Base-by-base conservation (phyloP, 2,888 invertebrate genomes). In the Luffia ferchaultella region DNA sequence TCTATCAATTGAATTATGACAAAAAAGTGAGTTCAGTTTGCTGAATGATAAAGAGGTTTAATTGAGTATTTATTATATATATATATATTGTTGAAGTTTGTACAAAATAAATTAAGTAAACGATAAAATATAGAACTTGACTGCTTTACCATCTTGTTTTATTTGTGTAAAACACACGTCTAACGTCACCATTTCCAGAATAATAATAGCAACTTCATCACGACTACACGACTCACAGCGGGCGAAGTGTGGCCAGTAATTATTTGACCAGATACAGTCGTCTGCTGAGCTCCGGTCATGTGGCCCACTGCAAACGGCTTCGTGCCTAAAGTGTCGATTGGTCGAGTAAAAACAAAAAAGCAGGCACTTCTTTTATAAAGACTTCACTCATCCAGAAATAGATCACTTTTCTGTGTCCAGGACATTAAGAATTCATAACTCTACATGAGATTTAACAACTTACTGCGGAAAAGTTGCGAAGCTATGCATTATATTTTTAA, bases 161-260 rank as follows among this genome's bases (percentile, higher is more conserved):
- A 73, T 74, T 82, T 53, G 46, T 40, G 7, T 30, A 30, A 3
- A 7, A 12, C 30, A 30, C 30, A n/a, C n/a, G n/a, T n/a, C n/a
- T n/a, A n/a, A n/a, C n/a, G n/a, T n/a, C n/a, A n/a, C n/a, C n/a
- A n/a, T n/a, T n/a, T n/a, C n/a, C n/a, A n/a, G n/a, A n/a, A n/a
- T n/a, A n/a, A n/a, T n/a, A n/a, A n/a, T n/a, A n/a, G n/a, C n/a
- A n/a, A n/a, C n/a, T n/a, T n/a, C n/a, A n/a, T n/a, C n/a, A n/a
- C n/a, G n/a, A n/a, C n/a, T n/a, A n/a, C n/a, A n/a, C n/a, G n/a
- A 86, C 92, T 92, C 88, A 96, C 96, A 88, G 92, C 89, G 55
- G 94, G 92, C 67, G 96, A 93, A 61, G 93, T 89, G 86, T 97
- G 96, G 56, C 93, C 95, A 65, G 93, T 89, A 80, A 94, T 93